Base-by-base conservation (phyloP, 2,113 vertebrate genomes). In the Pelusios castaneus region DNA sequence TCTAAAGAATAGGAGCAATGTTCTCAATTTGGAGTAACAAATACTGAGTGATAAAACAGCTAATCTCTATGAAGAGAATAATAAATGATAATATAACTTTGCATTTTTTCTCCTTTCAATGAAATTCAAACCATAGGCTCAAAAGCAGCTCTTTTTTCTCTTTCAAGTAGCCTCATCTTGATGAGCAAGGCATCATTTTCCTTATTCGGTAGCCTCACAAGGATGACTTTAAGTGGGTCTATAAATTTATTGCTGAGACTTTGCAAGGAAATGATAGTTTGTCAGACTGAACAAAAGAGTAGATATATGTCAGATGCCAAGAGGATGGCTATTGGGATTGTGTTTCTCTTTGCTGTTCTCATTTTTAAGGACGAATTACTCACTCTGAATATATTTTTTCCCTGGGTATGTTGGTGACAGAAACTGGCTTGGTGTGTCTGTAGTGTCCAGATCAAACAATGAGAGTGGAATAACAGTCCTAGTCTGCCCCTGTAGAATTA, bases 241-340 rank as follows among this genome's bases (percentile, higher is more conserved):
- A 88, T 45, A 82, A 78, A 94, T 97, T 85, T 93, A 96, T 88
- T 82, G 84, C 87, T 56, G 73, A 81, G 78, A 82, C 92, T 92
- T 91, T 70, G 93, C 49, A 86, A 95, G 94, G 93, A 96, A 97
- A 84, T 52, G 94, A 95, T 95, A 82, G 93, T 91, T 91, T 96
- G 92, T 90, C 94, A 92, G 94, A 54, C 51, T n/a, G 92, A 89
- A 86, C 87, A 88, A 77, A 95, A 22, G 80, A 77, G 89, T 89
- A 89, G 86, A 78, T 88, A 89, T 93, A 93, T 88, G 85, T 93
- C 95, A 90, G 92, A 81, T 70, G 47, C 89, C 91, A 87, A 87
- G 56, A 88, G 75, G 45, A 8, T 41, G 85, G 94, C 95, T 86
- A 83, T 82, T 67, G 73, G 83, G 88, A 10, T 84, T 92, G 88